Base-by-base conservation (phyloP, 2,113 vertebrate species). In the Nibea albiflora region DNA sequence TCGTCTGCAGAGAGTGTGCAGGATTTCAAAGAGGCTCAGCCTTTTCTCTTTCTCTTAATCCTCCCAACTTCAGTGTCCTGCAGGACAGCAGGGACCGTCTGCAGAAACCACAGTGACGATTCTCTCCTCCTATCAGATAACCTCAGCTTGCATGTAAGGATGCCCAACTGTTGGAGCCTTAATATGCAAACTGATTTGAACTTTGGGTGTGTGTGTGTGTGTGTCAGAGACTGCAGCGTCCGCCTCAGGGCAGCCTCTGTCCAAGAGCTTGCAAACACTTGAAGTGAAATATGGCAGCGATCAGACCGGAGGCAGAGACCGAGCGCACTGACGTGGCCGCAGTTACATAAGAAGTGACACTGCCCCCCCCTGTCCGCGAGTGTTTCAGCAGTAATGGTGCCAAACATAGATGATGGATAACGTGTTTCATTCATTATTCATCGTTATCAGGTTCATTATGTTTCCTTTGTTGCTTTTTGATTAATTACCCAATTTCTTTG, bases 41-140 rank as follows among this genome's bases (percentile, higher is more conserved):
- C 68, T 85, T 83, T 85, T 83, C 65, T 84, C 68, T 76, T 42
- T 82, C 56, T 71, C 77, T 74, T 88, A 87, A 89, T 90, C 85
- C 85, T 46, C 63, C 76, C 76, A 80, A 72, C 73, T 76, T 84
- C 66, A 58, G 14, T 61, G 47, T 53, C 61, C 56, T 75, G 64
- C 77, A 64, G 74, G 71, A 2, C 88, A 63, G 78, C 52, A 35
- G 75, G 71, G 54, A 62, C 44, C 35, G 72, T 66, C 85, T 52
- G 56, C 73, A 66, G 78, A 68, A 68, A 83, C 76, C 76, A 69
- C 57, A 62, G 50, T 0, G 50, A 79, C 39, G 53, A 76, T 60
- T 76, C 60, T 69, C 58, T 42, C 66, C 28, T 69, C 76, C 80
- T 49, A 78, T 76, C 71, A 19, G 2, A 56, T 3, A 75, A 81